Evolutionary conservation across 1,140 invertebrate species (phyloP).

Genomic region (Drosophila arizonae): DNA sequence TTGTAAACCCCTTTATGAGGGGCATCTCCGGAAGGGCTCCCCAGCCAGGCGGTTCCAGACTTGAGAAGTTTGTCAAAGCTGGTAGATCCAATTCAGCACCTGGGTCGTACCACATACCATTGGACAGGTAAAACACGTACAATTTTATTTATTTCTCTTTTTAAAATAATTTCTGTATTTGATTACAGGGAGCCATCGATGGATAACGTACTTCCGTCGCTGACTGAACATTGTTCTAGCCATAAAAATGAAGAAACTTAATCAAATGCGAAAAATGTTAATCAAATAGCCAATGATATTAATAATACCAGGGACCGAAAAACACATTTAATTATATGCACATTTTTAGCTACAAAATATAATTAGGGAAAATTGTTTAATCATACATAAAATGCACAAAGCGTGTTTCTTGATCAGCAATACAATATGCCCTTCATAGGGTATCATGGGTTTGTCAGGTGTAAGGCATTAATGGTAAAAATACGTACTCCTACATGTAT

Average conservation of each 20-base stretch:
- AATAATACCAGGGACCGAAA: constrained; percentile 22
- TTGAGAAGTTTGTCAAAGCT: constrained; percentile 81
- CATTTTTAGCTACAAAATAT: constrained; percentile 7
- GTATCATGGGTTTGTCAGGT: background rate
- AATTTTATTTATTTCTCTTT: background rate
- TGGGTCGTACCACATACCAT: constrained; percentile 86
- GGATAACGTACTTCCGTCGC: constrained; percentile 60
- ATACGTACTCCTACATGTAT: background rate
- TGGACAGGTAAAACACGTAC: constrained; percentile 66
- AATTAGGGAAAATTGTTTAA: background rate
- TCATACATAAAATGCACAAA: background rate
- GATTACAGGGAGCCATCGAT: constrained; percentile 57
- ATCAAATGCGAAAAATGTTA: constrained; percentile 14
- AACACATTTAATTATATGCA: constrained; percentile 1
- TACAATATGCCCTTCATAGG: background rate
- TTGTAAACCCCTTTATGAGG: constrained; percentile 85
- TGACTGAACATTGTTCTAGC: constrained; percentile 52
- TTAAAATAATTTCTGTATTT: constrained; percentile 1
- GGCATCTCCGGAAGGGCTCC: constrained; percentile 46
- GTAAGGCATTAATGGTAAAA: background rate
- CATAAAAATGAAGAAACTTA: constrained; percentile 41
- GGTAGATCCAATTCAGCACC: constrained; percentile 89
- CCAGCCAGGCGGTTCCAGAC: constrained; percentile 50
- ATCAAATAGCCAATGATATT: constrained; percentile 7
- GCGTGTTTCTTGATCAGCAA: background rate